These are phyloP conservation scores for Pantelozetes paolii DNA, from an alignment of 2,888 invertebrate genomes.

Conservation along the genomic window DNA sequence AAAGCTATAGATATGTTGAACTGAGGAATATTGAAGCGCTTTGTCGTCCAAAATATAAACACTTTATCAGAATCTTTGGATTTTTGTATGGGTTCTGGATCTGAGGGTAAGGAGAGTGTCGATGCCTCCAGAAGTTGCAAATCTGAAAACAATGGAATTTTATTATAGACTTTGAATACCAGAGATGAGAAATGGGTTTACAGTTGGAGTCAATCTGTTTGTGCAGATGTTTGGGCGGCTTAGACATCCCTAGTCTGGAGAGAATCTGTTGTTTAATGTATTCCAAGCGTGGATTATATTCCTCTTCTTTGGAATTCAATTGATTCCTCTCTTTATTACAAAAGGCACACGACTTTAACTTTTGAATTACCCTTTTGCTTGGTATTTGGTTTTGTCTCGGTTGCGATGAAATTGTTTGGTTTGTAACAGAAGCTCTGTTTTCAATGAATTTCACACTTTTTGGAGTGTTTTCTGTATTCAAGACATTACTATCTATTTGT, in stretches of 20 bases:
- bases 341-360: not conserved
- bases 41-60: constrained; percentile 33
- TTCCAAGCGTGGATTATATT: constrained; percentile 41
- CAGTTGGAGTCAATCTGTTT: constrained; percentile 19
- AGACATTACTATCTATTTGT: not conserved
- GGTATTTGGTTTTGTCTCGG: not conserved
- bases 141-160: not conserved
- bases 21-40: constrained; percentile 9
- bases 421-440: not conserved
- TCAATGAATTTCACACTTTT: not conserved
- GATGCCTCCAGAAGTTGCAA: constrained; percentile 13
- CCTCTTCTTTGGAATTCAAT: constrained; percentile 14
- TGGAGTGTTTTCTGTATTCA: not conserved
- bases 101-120: not conserved
- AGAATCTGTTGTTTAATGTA: constrained; percentile 43
- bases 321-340: not conserved
- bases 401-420: not conserved
- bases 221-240: constrained; percentile 31
- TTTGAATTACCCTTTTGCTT: constrained; percentile 6
- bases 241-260: constrained; percentile 38
- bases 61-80: constrained; percentile 28
- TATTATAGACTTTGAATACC: not conserved
- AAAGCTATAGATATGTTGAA: constrained; percentile 37
- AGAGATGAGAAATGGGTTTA: not conserved
- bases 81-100: not conserved